A percentile compares a stretch with the other conserved stretches of the same genome.
Conservation (phyloP, 2,888 invertebrate species). For the Clistopyga incitator region DNA sequence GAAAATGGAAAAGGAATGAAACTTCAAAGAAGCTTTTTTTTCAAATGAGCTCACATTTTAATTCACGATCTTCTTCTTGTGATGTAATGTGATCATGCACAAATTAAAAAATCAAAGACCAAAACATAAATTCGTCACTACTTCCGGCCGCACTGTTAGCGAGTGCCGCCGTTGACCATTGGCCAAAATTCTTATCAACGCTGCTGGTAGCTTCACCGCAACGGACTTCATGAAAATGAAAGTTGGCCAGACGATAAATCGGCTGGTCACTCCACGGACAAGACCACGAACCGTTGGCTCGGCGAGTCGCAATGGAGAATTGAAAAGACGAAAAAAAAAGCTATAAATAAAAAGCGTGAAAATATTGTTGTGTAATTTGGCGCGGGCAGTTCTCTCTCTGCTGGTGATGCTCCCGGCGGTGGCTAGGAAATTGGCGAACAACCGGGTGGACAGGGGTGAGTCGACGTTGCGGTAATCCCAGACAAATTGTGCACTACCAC, state of each 20-base stretch:
- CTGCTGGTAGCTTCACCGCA: not conserved
- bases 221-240: not conserved
- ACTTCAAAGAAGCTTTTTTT: too few species aligned
- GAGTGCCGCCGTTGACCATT: not conserved
- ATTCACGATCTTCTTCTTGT: not conserved
- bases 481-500: constrained; percentile 65
- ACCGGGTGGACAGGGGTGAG: constrained; percentile 36
- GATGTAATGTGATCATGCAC: not conserved
- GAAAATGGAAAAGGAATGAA: too few species aligned
- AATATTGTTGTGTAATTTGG: constrained; percentile 53
- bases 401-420: constrained; percentile 32
- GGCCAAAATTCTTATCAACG: constrained; percentile 1
- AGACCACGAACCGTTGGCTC: constrained; percentile 16
- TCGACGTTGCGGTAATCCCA: constrained; percentile 56
- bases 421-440: constrained; percentile 61
- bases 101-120: not conserved
- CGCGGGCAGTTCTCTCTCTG: constrained; percentile 24
- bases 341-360: constrained; percentile 54
- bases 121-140: not conserved
- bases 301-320: not conserved
- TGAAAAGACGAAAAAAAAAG: constrained; percentile 21
- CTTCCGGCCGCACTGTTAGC: not conserved
- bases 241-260: not conserved
- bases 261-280: not conserved
- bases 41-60: too few species aligned